Evolutionary conservation across 1,140 invertebrate genomes (phyloP).

Genomic region (Saccostrea echinata): DNA sequence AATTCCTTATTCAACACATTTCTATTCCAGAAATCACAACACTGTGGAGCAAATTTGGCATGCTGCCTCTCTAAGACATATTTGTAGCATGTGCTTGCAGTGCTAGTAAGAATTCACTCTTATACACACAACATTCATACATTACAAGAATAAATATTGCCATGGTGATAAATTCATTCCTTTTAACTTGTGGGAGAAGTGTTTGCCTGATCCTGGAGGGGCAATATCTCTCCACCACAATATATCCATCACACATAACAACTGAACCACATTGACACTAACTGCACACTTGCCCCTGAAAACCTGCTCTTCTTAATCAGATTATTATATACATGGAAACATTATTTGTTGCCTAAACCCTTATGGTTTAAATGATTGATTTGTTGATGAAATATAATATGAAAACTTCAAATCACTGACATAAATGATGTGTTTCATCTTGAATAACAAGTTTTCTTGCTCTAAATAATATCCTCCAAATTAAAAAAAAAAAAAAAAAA

Average conservation of each 20-base stretch:
- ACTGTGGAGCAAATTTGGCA: neutral
- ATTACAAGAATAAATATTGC: neutral
- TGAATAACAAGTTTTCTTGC: too few species aligned
- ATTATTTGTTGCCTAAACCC: too few species aligned
- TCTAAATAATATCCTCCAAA: too few species aligned
- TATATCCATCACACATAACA: neutral
- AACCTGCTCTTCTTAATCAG: too few species aligned
- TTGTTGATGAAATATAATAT: too few species aligned
- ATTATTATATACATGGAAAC: too few species aligned
- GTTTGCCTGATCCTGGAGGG: neutral
- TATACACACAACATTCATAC: neutral
- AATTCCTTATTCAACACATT: conserved; percentile 19
- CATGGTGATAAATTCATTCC: conserved; percentile 6
- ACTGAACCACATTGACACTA: neutral
- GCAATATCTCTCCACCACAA: neutral
- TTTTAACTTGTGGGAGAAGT: neutral
- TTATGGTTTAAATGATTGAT: too few species aligned
- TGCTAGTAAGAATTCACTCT: neutral
- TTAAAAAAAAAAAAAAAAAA: too few species aligned
- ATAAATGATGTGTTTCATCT: too few species aligned
- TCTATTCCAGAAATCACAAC: neutral
- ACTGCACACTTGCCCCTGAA: neutral
- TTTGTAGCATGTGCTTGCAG: neutral
- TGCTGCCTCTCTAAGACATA: conserved; percentile 22
- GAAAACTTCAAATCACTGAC: too few species aligned